Percentiles rank a stretch among this genome's conserved stretches.
Evolutionary conservation across 2,113 vertebrate genomes (phyloP).

Genomic region (Felis catus): F.catus_Fca126_mat1.0 CM031413.1:99494501-99495000

Average conservation of each 20-base stretch:
- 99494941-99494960: not conserved
- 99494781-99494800: not conserved
- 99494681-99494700: not conserved
- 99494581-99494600: conserved; percentile 2
- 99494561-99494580: conserved; percentile 7
- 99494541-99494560: conserved; percentile 43
- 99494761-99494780: conserved; percentile 37
- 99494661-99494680: conserved; percentile 38
- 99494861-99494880: not conserved
- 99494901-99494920: not conserved
- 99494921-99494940: not conserved
- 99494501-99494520: not conserved
- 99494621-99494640: conserved; percentile 46
- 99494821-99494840: not conserved
- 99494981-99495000: not conserved
- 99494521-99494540: conserved; percentile 7
- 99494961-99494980: not conserved
- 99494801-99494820: not conserved
- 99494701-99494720: conserved; percentile 3
- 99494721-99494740: not conserved
- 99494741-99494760: not conserved
- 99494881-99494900: not conserved
- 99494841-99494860: not conserved
- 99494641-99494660: conserved; percentile 37
- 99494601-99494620: conserved; percentile 44